phyloP scores from a whole-genome alignment of 23 tunicate species.

The Phallusia fumigata region DNA sequence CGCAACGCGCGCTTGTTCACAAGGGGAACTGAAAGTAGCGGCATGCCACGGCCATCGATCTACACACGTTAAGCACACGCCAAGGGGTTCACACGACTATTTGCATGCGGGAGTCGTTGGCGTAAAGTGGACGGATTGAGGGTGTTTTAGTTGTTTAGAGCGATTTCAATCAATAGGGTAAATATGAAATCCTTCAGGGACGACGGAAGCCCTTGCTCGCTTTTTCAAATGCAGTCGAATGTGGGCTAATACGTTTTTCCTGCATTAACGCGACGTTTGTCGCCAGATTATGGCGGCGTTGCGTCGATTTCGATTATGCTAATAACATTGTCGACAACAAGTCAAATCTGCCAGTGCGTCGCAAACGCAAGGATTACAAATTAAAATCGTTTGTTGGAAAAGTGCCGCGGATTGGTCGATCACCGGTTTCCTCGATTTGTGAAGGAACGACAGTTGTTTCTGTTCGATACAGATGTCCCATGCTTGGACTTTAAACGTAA shows the following conservation, averaged over 20 bases:
- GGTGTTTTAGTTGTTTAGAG: background rate
- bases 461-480: too few relatives aligned
- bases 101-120: background rate
- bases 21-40: background rate
- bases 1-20: background rate
- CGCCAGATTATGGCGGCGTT: background rate
- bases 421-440: too few relatives aligned
- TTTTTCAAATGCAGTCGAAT: background rate
- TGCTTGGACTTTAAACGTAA: too few relatives aligned
- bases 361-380: conserved; percentile 3
- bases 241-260: conserved; percentile 15
- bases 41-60: background rate
- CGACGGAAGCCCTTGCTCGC: background rate
- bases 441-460: too few relatives aligned
- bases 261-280: background rate
- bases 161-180: background rate
- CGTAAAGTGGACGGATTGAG: background rate
- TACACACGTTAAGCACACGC: background rate
- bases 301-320: background rate
- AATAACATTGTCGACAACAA: background rate
- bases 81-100: background rate
- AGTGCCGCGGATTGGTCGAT: too few relatives aligned
- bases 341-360: background rate
- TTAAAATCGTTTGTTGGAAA: background rate
- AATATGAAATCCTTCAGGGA: background rate